Percentiles rank a stretch among this genome's conserved stretches.
These are phyloP conservation scores for Callosobruchus maculatus DNA, from an alignment of 2,888 invertebrate genomes.

Conservation along the genomic window DNA sequence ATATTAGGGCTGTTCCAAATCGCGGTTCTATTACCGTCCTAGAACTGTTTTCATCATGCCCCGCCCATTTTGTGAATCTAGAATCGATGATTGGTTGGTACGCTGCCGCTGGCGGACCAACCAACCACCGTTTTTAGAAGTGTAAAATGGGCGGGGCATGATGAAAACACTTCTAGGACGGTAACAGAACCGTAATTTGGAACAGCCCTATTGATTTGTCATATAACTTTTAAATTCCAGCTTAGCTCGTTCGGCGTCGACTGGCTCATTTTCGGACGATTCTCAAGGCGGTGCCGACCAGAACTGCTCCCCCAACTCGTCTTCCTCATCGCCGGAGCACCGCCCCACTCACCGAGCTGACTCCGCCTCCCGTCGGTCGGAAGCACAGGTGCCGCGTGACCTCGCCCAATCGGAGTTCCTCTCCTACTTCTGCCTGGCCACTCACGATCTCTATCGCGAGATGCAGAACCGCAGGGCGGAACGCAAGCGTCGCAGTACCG, in stretches of 20 bases:
- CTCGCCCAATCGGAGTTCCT: conserved; percentile 48
- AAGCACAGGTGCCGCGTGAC: conserved; percentile 35
- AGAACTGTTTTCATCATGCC: too few species aligned
- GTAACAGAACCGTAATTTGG: too few species aligned
- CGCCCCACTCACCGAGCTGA: conserved; percentile 7
- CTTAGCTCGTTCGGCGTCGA: background rate
- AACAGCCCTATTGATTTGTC: background rate
- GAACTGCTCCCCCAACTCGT: conserved; percentile 15
- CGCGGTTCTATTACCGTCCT: too few species aligned
- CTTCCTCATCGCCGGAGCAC: conserved; percentile 38
- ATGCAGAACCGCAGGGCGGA: conserved; percentile 54
- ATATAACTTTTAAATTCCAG: background rate
- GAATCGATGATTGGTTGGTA: too few species aligned
- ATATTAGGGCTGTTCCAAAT: too few species aligned
- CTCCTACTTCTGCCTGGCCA: conserved; percentile 49
- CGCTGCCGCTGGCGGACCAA: too few species aligned
- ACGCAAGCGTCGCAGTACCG: conserved; percentile 54
- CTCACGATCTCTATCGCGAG: conserved; percentile 50
- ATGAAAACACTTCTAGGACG: too few species aligned
- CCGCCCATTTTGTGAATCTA: too few species aligned
- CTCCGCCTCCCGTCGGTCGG: conserved; percentile 27
- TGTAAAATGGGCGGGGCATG: too few species aligned
- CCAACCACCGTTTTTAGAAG: too few species aligned
- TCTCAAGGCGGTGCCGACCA: background rate
- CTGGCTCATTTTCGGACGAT: background rate